A percentile compares a stretch with the other conserved stretches of the same genome.
Evolutionary conservation across 37 sponge, comb jelly and placozoan species (phyloP).

Genomic region (Crambe crambe): DNA sequence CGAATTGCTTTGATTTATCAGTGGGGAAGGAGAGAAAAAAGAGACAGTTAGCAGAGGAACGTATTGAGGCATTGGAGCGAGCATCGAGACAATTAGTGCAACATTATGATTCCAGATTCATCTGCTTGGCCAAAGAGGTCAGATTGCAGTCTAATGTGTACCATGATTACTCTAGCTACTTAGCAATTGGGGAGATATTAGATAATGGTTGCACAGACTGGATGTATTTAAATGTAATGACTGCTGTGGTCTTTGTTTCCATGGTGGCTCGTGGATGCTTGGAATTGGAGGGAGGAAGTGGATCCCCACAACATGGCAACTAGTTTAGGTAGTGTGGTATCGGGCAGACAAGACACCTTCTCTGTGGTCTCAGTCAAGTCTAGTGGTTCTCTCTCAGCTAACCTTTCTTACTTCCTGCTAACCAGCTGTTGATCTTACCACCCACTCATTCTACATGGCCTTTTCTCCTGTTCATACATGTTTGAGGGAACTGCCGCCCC

Average conservation of each 20-base stretch:
- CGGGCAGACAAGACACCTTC: not conserved
- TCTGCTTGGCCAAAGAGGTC: constrained; percentile 62
- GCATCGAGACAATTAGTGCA: constrained; percentile 26
- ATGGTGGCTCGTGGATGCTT: not conserved
- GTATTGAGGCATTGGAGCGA: constrained; percentile 21
- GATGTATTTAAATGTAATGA: not conserved
- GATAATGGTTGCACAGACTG: not conserved
- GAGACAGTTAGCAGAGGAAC: constrained; percentile 39
- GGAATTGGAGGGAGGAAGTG: not conserved
- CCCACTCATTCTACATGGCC: not conserved
- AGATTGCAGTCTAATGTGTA: too few relatives aligned
- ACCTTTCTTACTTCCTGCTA: not conserved
- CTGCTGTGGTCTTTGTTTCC: not conserved
- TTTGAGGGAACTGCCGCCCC: not conserved
- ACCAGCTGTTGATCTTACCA: not conserved
- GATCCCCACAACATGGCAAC: not conserved
- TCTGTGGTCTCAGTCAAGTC: not conserved
- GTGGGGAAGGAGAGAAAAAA: constrained; percentile 51
- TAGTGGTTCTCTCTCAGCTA: not conserved
- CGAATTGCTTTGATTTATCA: too few relatives aligned
- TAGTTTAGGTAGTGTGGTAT: not conserved
- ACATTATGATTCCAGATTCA: constrained; percentile 64
- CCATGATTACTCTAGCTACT: not conserved
- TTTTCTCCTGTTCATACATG: not conserved
- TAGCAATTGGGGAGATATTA: not conserved